These are phyloP conservation scores for Andrena dorsata DNA, from an alignment of 2,888 invertebrate species.

Conservation along the genomic window DNA sequence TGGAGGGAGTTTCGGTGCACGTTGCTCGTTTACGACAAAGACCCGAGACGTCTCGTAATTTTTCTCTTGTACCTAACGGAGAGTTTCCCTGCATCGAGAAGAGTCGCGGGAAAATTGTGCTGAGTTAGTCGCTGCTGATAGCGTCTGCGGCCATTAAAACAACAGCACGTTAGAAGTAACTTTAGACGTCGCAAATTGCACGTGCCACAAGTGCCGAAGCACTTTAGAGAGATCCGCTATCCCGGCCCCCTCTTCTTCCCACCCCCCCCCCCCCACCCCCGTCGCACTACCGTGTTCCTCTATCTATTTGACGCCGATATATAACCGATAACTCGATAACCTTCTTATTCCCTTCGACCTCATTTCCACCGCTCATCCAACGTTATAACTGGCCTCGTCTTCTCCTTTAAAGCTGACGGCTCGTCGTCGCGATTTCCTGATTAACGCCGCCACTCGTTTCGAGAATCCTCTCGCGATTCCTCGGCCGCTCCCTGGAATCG, in stretches of 20 bases:
- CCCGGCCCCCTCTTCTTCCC: background rate
- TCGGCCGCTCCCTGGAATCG: background rate
- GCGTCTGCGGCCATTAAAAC: slow-evolving; percentile 55
- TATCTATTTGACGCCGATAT: slow-evolving; percentile 61
- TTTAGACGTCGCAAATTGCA: slow-evolving; percentile 71
- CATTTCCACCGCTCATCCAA: slow-evolving; percentile 53
- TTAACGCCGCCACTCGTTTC: background rate
- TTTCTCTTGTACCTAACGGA: background rate
- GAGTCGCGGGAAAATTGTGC: slow-evolving; percentile 39
- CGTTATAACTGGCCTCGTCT: slow-evolving; percentile 62
- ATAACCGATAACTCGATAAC: slow-evolving; percentile 72
- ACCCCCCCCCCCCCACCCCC: background rate
- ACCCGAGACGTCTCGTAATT: background rate
- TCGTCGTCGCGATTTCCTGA: background rate
- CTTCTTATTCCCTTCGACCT: slow-evolving; percentile 70
- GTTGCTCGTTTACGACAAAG: background rate
- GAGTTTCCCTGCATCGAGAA: slow-evolving; percentile 20
- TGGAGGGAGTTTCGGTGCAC: background rate
- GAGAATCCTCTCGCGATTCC: background rate
- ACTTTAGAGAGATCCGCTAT: slow-evolving; percentile 48
- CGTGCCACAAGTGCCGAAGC: slow-evolving; percentile 63
- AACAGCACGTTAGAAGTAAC: slow-evolving; percentile 59
- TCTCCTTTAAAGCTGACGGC: slow-evolving; percentile 63
- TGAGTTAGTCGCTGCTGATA: slow-evolving; percentile 46
- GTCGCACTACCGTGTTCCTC: background rate